Base-by-base conservation (phyloP, 2,888 invertebrate genomes). In the Neoscelio sp. region DNA sequence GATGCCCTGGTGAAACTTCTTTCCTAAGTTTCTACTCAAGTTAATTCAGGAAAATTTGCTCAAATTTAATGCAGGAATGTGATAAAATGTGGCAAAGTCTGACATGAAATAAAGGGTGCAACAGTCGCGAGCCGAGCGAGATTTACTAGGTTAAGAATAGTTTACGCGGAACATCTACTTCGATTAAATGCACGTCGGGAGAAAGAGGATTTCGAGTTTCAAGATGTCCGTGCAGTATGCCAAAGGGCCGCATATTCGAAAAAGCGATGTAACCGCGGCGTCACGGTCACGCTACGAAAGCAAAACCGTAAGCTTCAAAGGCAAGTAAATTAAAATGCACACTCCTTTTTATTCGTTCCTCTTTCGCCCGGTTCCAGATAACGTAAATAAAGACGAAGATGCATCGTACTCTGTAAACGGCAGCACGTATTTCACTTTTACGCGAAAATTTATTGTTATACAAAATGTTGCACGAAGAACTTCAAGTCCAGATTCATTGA, bases 101-200 rank as follows among this genome's bases (percentile, higher is more conserved):
- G 60, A 20, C 68, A 64, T 23, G 46, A 68, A 70, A 77, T 71
- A 50, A 71, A 71, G 71, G 71, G 77, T 64, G 33, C 42, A 56
- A 40, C 70, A 42, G 50, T 52, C 46, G 38, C 56, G 46, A 58
- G n/a, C 18, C 13, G 18, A 10, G 17, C n/a, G 18, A 77, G 77
- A 77, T 77, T 77, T 77, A 77, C 77, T 71, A 77, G 77, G 77
- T 78, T 78, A 78, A 78, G 77, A 78, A 78, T 78, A 78, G 78
- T 78, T 73, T 78, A 68, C 78, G 78, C 68, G 78, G 78, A 78
- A 78, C 78, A 78, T 78, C 78, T 73, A 78, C 78, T 78, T 78
- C 78, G 78, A 78, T 78, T 78, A 78, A 78, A 78, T 48, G 54
- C 50, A 23, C 58, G 67, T 42, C 70, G 60, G 44, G 64, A 48